Evolutionary conservation across 35 echinoderm and acorn worm species (phyloP).

Genomic region (Nesometra sesokonis): DNA sequence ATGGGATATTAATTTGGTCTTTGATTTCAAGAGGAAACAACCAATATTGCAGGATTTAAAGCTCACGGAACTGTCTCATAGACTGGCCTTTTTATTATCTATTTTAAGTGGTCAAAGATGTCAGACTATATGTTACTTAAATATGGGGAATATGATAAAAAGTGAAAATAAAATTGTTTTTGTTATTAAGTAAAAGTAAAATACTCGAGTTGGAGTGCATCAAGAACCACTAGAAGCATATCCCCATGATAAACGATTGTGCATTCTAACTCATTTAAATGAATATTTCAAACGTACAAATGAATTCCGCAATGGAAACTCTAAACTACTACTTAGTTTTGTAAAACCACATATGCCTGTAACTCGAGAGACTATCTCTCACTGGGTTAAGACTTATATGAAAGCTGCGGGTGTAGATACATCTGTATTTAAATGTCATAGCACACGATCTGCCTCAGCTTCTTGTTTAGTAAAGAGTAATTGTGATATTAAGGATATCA

Average conservation of each 20-base stretch:
- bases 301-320: not conserved
- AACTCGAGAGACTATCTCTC: not conserved
- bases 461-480: not conserved
- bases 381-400: not conserved
- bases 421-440: not conserved
- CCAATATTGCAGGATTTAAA: not conserved
- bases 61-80: not conserved
- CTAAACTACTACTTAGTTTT: not conserved
- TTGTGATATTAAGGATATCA: not conserved
- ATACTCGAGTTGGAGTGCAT: not conserved
- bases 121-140: not conserved
- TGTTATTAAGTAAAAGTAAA: not conserved
- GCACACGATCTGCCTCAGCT: not conserved
- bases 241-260: not conserved
- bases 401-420: not conserved
- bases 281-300: not conserved
- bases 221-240: not conserved
- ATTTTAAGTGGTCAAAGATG: not conserved
- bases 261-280: not conserved
- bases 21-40: not conserved
- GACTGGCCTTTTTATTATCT: not conserved
- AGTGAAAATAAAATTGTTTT: not conserved
- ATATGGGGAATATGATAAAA: not conserved
- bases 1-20: not conserved
- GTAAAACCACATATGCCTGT: not conserved